Conservation (phyloP, 2,888 invertebrate genomes). For the Onchidella celtica region DNA sequence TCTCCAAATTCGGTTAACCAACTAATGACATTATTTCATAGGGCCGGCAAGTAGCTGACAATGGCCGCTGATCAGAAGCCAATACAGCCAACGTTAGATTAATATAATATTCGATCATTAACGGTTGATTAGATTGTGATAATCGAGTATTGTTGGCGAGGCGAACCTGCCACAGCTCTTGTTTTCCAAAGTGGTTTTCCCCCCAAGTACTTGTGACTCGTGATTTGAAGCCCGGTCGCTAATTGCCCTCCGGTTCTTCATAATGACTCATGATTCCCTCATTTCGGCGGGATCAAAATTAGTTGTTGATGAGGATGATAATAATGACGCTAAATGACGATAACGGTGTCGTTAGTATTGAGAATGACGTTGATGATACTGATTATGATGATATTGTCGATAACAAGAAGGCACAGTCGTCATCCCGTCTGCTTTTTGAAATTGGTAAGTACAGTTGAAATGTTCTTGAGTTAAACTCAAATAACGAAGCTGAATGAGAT, state of each 20-base stretch:
- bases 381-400: too few relatives aligned
- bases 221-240: not conserved
- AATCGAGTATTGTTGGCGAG: not conserved
- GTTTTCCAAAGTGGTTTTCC: not conserved
- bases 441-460: too few relatives aligned
- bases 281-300: too few relatives aligned
- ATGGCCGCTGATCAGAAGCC: constrained; percentile 21
- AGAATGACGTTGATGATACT: too few relatives aligned
- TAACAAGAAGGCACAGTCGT: too few relatives aligned
- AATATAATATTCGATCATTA: constrained; percentile 34
- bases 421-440: too few relatives aligned
- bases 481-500: too few relatives aligned
- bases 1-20: not conserved
- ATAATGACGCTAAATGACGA: too few relatives aligned
- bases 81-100: constrained; percentile 11
- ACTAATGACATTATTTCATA: constrained; percentile 17
- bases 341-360: too few relatives aligned
- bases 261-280: too few relatives aligned
- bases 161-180: not conserved
- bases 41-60: constrained; percentile 3
- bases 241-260: not conserved
- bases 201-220: not conserved
- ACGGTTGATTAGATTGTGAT: constrained; percentile 16
- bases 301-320: too few relatives aligned
- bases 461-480: too few relatives aligned